Evolutionary conservation across 2,888 invertebrate genomes (phyloP).

Genomic region (Cosmorhoe ocellata): DNA sequence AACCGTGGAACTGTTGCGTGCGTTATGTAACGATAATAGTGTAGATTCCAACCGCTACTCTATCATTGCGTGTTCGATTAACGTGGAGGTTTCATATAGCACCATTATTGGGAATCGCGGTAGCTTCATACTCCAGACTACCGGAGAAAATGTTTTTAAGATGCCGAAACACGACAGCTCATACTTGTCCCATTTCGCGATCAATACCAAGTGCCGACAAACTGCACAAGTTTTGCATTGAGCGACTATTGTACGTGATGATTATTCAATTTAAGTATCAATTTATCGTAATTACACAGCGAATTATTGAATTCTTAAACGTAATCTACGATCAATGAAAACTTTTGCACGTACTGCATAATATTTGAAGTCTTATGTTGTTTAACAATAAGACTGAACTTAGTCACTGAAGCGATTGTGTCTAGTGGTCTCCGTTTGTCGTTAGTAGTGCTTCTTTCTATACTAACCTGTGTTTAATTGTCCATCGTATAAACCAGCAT

Average conservation of each 20-base stretch:
- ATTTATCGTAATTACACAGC: slow-evolving; percentile 28
- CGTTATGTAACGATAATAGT: slow-evolving; percentile 9
- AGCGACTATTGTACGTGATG: slow-evolving; percentile 14
- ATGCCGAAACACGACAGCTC: too few relatives aligned
- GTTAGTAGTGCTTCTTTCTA: neutral
- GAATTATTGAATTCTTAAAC: slow-evolving; percentile 25
- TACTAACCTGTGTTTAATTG: slow-evolving; percentile 2
- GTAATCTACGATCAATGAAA: slow-evolving; percentile 20
- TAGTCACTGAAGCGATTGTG: neutral
- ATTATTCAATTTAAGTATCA: neutral
- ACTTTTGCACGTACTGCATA: slow-evolving; percentile 2
- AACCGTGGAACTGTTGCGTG: slow-evolving; percentile 15
- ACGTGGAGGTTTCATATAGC: too few relatives aligned
- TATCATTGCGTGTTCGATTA: neutral
- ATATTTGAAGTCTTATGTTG: neutral
- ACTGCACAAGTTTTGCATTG: too few relatives aligned
- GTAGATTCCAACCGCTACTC: neutral
- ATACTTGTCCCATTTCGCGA: too few relatives aligned
- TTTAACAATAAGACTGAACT: neutral
- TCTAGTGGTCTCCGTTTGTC: neutral
- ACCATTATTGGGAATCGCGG: too few relatives aligned
- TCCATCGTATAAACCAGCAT: neutral
- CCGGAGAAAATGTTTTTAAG: too few relatives aligned
- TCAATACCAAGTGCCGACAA: too few relatives aligned
- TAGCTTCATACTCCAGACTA: too few relatives aligned